Conservation (phyloP, 2,888 invertebrate genomes). For the Chrysolina oricalcia region DNA sequence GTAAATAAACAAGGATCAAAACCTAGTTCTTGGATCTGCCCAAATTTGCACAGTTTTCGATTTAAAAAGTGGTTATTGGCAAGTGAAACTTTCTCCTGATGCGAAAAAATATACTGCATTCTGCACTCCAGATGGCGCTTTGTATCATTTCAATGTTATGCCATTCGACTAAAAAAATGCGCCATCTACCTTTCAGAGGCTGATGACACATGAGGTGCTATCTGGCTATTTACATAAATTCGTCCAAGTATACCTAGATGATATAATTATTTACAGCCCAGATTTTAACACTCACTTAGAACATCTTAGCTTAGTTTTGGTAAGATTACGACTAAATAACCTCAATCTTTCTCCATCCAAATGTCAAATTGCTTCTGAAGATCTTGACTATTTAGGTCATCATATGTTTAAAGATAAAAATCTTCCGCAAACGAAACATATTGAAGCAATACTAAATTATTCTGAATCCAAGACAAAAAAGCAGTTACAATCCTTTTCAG, state of each 20-base stretch:
- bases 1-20: too few relatives aligned
- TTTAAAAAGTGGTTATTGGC: slow-evolving; percentile 36
- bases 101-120: slow-evolving; percentile 39
- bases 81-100: slow-evolving; percentile 23
- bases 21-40: slow-evolving; percentile 12
- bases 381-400: slow-evolving; percentile 29
- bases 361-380: slow-evolving; percentile 17
- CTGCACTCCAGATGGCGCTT: slow-evolving; percentile 27
- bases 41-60: slow-evolving; percentile 28
- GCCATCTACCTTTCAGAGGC: slow-evolving; percentile 33
- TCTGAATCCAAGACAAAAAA: neutral
- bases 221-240: slow-evolving; percentile 15
- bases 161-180: slow-evolving; percentile 39
- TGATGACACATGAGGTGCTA: slow-evolving; percentile 29
- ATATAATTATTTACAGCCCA: slow-evolving; percentile 32
- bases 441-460: slow-evolving; percentile 14
- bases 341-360: neutral
- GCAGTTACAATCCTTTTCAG: slow-evolving; percentile 26
- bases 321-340: slow-evolving; percentile 16
- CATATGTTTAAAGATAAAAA: slow-evolving; percentile 9
- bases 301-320: slow-evolving; percentile 16
- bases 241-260: slow-evolving; percentile 33
- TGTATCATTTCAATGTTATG: slow-evolving; percentile 41
- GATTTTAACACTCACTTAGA: slow-evolving; percentile 5
- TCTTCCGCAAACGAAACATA: slow-evolving; percentile 8